phyloP scores from a whole-genome alignment of 2,113 vertebrate species.

The Bos javanicus region DNA sequence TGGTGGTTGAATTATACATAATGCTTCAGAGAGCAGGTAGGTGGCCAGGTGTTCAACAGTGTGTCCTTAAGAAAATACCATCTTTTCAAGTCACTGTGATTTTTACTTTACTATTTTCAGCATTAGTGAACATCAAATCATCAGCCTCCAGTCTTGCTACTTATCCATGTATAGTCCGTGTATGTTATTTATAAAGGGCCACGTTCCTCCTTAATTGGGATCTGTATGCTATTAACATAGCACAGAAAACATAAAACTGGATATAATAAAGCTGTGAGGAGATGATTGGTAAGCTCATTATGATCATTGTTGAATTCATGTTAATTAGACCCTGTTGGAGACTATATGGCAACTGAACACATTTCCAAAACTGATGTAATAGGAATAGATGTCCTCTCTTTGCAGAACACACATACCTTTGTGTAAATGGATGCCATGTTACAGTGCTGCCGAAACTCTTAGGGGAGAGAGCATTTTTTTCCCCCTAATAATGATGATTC shows the following conservation, averaged over 20 bases:
- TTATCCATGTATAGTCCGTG: background rate
- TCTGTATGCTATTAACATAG: background rate
- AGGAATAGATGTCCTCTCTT: background rate
- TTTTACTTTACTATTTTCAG: slow-evolving; percentile 20
- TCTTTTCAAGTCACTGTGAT: slow-evolving; percentile 54
- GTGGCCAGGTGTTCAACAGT: slow-evolving; percentile 48
- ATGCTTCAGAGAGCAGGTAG: slow-evolving; percentile 33
- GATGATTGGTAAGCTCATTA: background rate
- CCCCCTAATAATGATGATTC: background rate
- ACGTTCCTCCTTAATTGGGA: slow-evolving; percentile 16
- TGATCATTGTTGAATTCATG: background rate
- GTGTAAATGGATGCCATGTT: background rate
- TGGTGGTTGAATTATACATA: slow-evolving; percentile 56
- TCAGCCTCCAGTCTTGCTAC: slow-evolving; percentile 7
- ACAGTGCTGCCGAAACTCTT: background rate
- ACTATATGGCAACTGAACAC: background rate
- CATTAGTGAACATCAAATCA: slow-evolving; percentile 30
- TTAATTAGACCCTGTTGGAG: background rate
- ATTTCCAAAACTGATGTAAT: slow-evolving; percentile 9
- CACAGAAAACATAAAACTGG: background rate
- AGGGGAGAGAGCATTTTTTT: background rate
- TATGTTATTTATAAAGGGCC: slow-evolving; percentile 9
- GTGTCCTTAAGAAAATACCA: slow-evolving; percentile 58
- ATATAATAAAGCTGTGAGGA: background rate
- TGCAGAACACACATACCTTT: background rate